A percentile compares a stretch with the other conserved stretches of the same genome.
These are phyloP conservation scores for Remorina albescens DNA, from an alignment of 2,797 vertebrate species.

Conservation along the genomic window DNA sequence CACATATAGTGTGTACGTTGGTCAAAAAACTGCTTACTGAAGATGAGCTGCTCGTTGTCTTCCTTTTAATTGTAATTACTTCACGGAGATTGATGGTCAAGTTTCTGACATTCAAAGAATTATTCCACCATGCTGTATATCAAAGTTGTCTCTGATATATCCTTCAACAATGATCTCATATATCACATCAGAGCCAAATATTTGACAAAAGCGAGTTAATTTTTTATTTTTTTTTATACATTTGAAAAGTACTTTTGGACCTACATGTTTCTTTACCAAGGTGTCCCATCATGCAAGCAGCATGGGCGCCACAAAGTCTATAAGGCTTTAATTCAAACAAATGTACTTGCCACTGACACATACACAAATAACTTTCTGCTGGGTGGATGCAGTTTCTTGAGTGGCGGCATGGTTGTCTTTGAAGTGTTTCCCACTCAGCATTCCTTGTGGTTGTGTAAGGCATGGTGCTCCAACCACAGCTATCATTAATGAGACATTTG, in stretches of 20 bases:
- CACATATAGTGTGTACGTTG: conserved; percentile 36
- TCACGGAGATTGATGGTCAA: not conserved
- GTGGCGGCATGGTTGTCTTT: conserved; percentile 71
- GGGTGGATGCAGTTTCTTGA: conserved; percentile 69
- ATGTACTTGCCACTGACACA: conserved; percentile 59
- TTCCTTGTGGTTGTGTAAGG: conserved; percentile 84
- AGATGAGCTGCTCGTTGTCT: not conserved
- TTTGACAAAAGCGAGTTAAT: not conserved
- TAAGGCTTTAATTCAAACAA: conserved; percentile 45
- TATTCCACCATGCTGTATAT: not conserved
- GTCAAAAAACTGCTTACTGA: conserved; percentile 13
- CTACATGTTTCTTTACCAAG: not conserved
- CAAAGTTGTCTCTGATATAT: conserved; percentile 11
- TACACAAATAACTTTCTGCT: conserved; percentile 59
- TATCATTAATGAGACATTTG: conserved; percentile 80
- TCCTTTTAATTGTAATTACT: not conserved
- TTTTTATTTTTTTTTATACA: not conserved
- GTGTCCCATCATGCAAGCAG: conserved; percentile 10
- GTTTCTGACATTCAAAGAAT: conserved; percentile 1
- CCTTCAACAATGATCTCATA: conserved; percentile 1
- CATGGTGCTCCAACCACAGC: conserved; percentile 66
- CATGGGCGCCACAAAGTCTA: conserved; percentile 42
- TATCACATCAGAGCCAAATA: conserved; percentile 15
- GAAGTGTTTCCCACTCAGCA: conserved; percentile 81
- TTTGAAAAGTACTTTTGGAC: not conserved